phyloP scores from a whole-genome alignment of 2,888 invertebrate species.

The Phaedon cochleariae region DNA sequence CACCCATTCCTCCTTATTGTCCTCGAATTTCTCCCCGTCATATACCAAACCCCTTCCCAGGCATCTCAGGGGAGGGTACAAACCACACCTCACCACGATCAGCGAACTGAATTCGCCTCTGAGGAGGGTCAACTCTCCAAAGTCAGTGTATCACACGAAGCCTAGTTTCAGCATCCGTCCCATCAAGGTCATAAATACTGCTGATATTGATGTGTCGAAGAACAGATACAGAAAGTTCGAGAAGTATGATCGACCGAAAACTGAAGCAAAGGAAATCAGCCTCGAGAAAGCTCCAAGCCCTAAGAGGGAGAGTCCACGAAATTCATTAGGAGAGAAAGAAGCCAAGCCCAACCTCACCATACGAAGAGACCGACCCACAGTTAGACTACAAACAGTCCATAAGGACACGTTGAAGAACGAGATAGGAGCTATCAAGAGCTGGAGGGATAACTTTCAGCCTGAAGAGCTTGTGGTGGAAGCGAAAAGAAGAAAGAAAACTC shows the following conservation, averaged over 20 bases:
- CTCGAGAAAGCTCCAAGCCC: conserved; percentile 25
- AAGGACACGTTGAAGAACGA: conserved; percentile 51
- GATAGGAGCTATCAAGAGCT: conserved; percentile 58
- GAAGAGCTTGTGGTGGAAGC: conserved; percentile 63
- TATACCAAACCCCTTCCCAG: conserved; percentile 52
- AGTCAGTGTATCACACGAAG: conserved; percentile 63
- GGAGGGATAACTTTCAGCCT: conserved; percentile 71
- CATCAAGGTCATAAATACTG: conserved; percentile 82
- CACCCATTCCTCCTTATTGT: conserved; percentile 62
- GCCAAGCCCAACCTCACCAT: conserved; percentile 63
- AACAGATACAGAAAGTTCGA: conserved; percentile 66
- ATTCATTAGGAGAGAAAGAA: conserved; percentile 62
- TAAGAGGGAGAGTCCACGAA: conserved; percentile 26
- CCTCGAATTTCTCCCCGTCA: conserved; percentile 50
- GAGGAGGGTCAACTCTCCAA: conserved; percentile 65
- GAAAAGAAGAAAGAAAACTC: conserved; percentile 61
- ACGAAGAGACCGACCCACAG: conserved; percentile 77
- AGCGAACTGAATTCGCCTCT: conserved; percentile 67
- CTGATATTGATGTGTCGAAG: conserved; percentile 84
- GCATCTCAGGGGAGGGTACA: conserved; percentile 66
- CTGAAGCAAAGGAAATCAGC: conserved; percentile 22
- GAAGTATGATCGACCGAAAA: conserved; percentile 38
- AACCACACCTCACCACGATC: conserved; percentile 79
- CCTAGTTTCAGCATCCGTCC: conserved; percentile 69
- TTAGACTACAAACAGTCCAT: conserved; percentile 74